Base-by-base conservation (phyloP, 1,140 invertebrate genomes). In the Ectropis grisescens region DNA sequence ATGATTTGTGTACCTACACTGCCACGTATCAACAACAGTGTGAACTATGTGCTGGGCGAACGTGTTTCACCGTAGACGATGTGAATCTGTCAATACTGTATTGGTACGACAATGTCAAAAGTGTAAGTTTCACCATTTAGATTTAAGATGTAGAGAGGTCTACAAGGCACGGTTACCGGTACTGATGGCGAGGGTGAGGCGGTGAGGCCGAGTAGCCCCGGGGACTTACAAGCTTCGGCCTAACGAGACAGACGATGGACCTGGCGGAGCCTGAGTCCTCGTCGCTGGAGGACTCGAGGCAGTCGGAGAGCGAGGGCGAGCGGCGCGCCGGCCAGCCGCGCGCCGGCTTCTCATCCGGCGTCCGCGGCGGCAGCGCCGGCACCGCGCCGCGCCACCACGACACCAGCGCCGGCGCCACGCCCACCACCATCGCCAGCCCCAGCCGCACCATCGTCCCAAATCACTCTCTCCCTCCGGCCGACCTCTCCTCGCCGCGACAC, bases 231-330 rank as follows among this genome's bases (percentile, higher is more conserved):
- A 70, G 29, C 65, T 78, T 76, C 13, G 72, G 72, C 37, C 76
- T 61, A 29, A 81, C 76, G 23, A 74, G 62, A 41, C 70, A 81
- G 11, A 78, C 69, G 14, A 81, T 47, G n/a, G 76, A 81, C 22
- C 72, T 47, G 4, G 76, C 64, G n/a, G 72, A 78, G 3, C 72
- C 61, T n/a, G 72, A 78, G 1, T 78, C 76, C 40, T 81, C 76
- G 33, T 81, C 76, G 35, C 68, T 75, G 37, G 60, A 61, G 56
- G 61, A 72, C 45, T 76, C 72, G 41, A 81, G 52, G 35, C 72
- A 78, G 37, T 81, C 76, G 3, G 76, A 81, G 30, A 81, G 44
- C 1, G 72, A 78, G 2, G 72, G 76, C 7, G 76, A 78, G 13
- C 70, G 50, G 4, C 58, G 47, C 27, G 58, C 43, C 12, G 68